Evolutionary conservation across 2,888 invertebrate genomes (phyloP), one percentile per base, ranked within the genome.

Genomic region (Drosophila meridiana): DNA sequence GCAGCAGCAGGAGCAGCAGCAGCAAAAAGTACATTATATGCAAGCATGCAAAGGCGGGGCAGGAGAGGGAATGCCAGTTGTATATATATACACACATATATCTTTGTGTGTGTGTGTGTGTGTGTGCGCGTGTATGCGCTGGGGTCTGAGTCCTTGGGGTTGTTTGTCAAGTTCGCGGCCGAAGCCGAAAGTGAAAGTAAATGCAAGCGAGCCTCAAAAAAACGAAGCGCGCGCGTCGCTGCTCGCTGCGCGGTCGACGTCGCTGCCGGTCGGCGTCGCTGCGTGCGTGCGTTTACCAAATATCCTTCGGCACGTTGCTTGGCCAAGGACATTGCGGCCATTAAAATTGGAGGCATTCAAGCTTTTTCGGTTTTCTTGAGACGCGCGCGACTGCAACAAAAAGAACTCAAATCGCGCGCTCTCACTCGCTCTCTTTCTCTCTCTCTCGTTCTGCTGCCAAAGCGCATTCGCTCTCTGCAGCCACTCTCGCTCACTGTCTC

Each of bases 311-410:
- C 80, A 85, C 80, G 78, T 80, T 83, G 90, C 91, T 91, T 91
- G 90, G 91, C 92, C 92, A 92, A 92, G 92, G 92, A 92, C 92
- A 92, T 91, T 92, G 83, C 77, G 91, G 90, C 91, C 89, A 92
- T 92, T 92, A 92, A 92, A 91, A 86, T 75, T 81, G 76, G 79
- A 90, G 83, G 82, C 83, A 85, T 60, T 59, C 67, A 73, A 84
- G 85, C 78, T 78, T 67, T 62, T 69, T 43, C 58, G 56, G 56
- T 62, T 86, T 82, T 87, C 78, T 80, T 83, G 86, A 90, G 86
- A 83, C 86, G 76, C 86, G 76, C 86, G 69, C 61, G 63, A 84
- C 69, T 69, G 65, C 81, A 77, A 53, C 66, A 56, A 62, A 56
- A 62, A 62, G 43, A 67, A 47, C 69, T 69, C 72, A 73, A 70